Conservation (phyloP, 2,113 vertebrate genomes). For the Myrmecophaga tridactyla region DNA sequence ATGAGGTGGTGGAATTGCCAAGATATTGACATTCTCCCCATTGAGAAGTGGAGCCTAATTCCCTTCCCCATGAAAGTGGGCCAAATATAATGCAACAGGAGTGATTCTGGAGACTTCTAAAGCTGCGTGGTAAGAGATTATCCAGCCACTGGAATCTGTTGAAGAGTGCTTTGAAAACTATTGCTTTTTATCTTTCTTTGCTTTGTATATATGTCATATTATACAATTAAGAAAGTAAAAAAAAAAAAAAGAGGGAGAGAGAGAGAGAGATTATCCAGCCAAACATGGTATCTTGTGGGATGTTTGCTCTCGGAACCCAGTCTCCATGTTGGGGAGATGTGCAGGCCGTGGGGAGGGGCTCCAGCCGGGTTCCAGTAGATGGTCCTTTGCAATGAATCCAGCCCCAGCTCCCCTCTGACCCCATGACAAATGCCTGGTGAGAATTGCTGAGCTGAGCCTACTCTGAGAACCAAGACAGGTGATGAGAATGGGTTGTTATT, state of each 20-base stretch:
- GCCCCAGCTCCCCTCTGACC: neutral
- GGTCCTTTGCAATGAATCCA: neutral
- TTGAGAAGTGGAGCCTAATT: neutral
- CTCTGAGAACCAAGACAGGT: neutral
- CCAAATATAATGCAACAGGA: neutral
- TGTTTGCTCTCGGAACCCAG: no score
- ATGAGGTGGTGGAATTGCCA: no score
- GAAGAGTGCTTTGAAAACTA: no score
- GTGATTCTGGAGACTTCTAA: neutral
- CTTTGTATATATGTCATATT: no score
- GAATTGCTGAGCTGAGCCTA: neutral
- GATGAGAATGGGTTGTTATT: neutral
- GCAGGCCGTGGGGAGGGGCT: no score
- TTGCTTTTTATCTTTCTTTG: no score
- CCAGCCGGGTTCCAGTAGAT: neutral
- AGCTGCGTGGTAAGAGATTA: neutral
- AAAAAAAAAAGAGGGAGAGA: no score
- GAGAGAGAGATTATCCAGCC: no score
- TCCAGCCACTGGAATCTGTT: no score
- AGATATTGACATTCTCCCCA: neutral
- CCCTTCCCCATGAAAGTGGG: neutral
- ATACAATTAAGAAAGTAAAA: no score
- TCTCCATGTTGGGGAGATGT: neutral
- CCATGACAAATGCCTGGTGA: neutral
- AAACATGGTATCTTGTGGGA: no score